phyloP scores from a whole-genome alignment of 2,888 invertebrate genomes.

The Carabus problematicus region DNA sequence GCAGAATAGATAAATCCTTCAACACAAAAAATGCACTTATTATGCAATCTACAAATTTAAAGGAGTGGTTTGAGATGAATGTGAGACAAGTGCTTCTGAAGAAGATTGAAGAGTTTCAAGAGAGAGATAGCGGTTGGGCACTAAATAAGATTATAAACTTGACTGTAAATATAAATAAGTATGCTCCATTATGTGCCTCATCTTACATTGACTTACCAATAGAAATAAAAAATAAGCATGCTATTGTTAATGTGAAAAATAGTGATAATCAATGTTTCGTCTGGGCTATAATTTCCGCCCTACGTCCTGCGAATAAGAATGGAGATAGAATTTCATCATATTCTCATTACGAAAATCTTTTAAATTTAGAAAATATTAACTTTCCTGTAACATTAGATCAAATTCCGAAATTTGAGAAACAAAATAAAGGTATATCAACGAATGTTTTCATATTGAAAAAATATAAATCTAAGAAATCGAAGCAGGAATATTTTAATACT shows the following conservation, averaged over 20 bases:
- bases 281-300: conserved; percentile 43
- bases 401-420: conserved; percentile 45
- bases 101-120: conserved; percentile 47
- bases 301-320: conserved; percentile 39
- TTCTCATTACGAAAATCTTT: conserved; percentile 41
- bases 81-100: conserved; percentile 36
- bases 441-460: conserved; percentile 46
- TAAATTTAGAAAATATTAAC: conserved; percentile 43
- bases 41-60: no score
- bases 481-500: conserved; percentile 1
- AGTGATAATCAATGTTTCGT: conserved; percentile 46
- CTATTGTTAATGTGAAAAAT: conserved; percentile 47
- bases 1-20: no score
- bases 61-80: conserved; percentile 42
- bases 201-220: conserved; percentile 44
- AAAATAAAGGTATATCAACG: conserved; percentile 44
- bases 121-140: conserved; percentile 47
- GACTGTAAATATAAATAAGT: conserved; percentile 42
- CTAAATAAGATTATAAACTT: conserved; percentile 44
- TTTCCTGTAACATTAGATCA: conserved; percentile 44
- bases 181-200: conserved; percentile 38
- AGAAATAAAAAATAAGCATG: conserved; percentile 44
- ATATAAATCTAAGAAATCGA: neutral
- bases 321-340: conserved; percentile 37
- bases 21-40: no score